A percentile compares a stretch with the other conserved stretches of the same genome.
Conservation (phyloP, 2,113 vertebrate species). For the Myanophis thanlyinensis region DNA sequence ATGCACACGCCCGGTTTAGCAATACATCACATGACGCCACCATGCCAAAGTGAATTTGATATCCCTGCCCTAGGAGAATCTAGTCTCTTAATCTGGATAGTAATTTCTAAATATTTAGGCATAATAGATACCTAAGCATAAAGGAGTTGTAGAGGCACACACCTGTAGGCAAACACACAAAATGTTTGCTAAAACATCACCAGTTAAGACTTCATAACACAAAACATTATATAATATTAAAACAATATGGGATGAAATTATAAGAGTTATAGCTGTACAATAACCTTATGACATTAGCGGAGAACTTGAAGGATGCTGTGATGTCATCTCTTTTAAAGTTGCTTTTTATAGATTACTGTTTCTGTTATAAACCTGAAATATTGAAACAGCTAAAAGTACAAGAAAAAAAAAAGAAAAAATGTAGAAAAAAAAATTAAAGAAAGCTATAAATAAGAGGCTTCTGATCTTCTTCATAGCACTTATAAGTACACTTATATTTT, state of each 20-base stretch:
- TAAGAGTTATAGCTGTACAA: slow-evolving; percentile 62
- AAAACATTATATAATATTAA: slow-evolving; percentile 50
- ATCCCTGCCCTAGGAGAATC: neutral
- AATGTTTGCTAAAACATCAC: slow-evolving; percentile 48
- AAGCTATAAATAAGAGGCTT: neutral
- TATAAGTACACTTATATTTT: neutral
- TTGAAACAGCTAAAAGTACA: neutral
- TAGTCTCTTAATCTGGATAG: neutral
- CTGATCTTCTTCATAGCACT: neutral
- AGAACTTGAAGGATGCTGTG: slow-evolving; percentile 68
- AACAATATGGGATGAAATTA: slow-evolving; percentile 53
- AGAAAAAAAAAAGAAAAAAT: neutral
- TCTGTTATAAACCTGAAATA: slow-evolving; percentile 9
- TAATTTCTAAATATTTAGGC: neutral
- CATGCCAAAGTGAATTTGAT: no score
- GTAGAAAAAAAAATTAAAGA: neutral
- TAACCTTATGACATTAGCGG: slow-evolving; percentile 70
- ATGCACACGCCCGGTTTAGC: no score
- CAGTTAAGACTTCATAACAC: slow-evolving; percentile 60
- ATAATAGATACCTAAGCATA: neutral
- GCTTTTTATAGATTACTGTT: slow-evolving; percentile 54
- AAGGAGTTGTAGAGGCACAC: neutral
- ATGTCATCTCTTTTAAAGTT: slow-evolving; percentile 46
- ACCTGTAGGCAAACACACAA: neutral
- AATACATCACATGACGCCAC: no score